These are phyloP conservation scores for Palaemon carinicauda DNA, from an alignment of 1,140 invertebrate species.

Conservation along the genomic window DNA sequence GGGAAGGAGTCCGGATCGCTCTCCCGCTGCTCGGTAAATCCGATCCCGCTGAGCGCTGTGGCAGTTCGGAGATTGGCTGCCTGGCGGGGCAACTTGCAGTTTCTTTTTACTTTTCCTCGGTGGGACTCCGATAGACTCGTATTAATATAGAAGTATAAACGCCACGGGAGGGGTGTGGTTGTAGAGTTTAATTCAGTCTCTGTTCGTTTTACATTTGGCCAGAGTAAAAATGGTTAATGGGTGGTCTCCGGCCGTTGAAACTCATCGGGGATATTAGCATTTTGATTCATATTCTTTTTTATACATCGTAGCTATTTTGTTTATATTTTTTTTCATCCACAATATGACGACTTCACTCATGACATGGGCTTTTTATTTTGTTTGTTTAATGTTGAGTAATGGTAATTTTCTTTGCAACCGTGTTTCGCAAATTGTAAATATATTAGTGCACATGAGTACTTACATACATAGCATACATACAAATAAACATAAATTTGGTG, in stretches of 20 bases:
- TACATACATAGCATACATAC: neutral
- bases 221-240: neutral
- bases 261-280: too few relatives aligned
- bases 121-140: slow-evolving; percentile 5
- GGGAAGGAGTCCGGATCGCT: too few relatives aligned
- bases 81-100: neutral
- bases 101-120: neutral
- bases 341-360: too few relatives aligned
- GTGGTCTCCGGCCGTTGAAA: neutral
- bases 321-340: too few relatives aligned
- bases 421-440: neutral
- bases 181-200: neutral
- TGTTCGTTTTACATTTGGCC: neutral
- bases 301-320: too few relatives aligned
- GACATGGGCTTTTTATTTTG: too few relatives aligned
- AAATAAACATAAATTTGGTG: neutral
- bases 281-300: neutral
- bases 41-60: slow-evolving; percentile 26
- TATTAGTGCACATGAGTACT: neutral
- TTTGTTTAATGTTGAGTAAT: too few relatives aligned
- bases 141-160: slow-evolving; percentile 51
- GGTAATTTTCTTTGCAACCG: too few relatives aligned
- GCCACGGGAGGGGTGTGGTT: neutral
- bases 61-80: slow-evolving; percentile 34
- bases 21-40: slow-evolving; percentile 31